A percentile compares a stretch with the other conserved stretches of the same genome.
Conservation (phyloP, 2,888 invertebrate genomes). For the Acrocyrtus sp. region DNA sequence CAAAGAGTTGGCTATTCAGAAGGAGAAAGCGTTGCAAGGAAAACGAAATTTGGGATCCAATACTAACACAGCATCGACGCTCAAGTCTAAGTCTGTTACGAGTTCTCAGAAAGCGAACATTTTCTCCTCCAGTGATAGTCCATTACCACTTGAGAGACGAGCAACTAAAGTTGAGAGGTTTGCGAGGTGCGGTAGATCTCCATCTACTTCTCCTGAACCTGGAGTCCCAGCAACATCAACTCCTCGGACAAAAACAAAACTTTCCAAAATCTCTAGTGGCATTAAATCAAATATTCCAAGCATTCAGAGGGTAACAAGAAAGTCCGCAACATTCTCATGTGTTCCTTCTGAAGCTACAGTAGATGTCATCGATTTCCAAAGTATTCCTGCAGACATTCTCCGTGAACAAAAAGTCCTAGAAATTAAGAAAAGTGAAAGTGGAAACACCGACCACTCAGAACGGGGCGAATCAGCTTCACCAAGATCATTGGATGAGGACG, state of each 20-base stretch:
- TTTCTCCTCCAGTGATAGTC: too few relatives aligned
- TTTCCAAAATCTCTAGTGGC: too few relatives aligned
- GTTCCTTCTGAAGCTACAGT: too few relatives aligned
- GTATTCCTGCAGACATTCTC: constrained; percentile 13
- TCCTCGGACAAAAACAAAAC: too few relatives aligned
- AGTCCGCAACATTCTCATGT: too few relatives aligned
- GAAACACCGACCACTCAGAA: too few relatives aligned
- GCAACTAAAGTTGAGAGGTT: neutral
- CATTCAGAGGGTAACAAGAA: too few relatives aligned
- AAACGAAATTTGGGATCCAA: neutral
- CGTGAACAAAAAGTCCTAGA: constrained; percentile 12
- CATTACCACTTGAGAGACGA: neutral
- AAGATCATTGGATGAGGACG: constrained; percentile 23
- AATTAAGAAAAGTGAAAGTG: constrained; percentile 2
- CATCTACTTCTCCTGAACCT: constrained; percentile 1
- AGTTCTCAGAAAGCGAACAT: neutral
- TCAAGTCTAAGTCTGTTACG: neutral
- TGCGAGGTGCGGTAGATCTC: neutral
- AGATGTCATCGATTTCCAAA: too few relatives aligned
- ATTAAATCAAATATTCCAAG: too few relatives aligned
- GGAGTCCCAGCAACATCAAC: constrained; percentile 23
- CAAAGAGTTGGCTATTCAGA: constrained; percentile 74
- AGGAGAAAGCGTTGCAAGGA: constrained; percentile 68
- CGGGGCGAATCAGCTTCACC: constrained; percentile 6
- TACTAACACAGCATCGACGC: neutral